Base-by-base conservation (phyloP, 2,797 vertebrate species). In the Pelobates cultripes region DNA sequence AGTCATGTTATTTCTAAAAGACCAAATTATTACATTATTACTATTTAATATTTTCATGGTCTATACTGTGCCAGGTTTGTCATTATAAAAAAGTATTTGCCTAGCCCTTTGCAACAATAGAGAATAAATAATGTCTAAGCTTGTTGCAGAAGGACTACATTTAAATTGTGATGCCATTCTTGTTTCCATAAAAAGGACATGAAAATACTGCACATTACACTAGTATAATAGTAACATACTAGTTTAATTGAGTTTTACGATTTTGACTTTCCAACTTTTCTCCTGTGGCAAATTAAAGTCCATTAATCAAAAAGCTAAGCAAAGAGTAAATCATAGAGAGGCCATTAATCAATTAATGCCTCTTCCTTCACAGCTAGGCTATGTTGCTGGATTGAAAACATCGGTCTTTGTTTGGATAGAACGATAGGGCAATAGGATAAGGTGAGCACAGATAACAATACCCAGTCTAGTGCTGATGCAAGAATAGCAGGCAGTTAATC, bases 271-370 rank as follows among this genome's bases (percentile, higher is more conserved):
- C 64, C 41, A 70, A 68, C 68, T 55, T 75, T 81, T 81, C 45
- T 43, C 41, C 55, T 51, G 43, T 53, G 17, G 10, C 47, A 77
- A 82, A 82, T 76, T 64, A 77, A 73, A 57, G 61, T 15, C 53
- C 80, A 82, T 82, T 82, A 77, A 82, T 82, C 80, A 82, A 71
- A 53, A 71, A 43, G 57, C 74, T 72, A 67, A 47, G 73, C 57
- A 42, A 12, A 47, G 67, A 82, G 57, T 77, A 82, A 82, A 76
- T 77, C 70, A 41, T 68, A 72, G 74, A 44, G 51, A 70, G 75
- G 43, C 57, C 69, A 82, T 82, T 77, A 71, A 82, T 82, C 80
- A 82, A 55, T 28, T 15, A 64, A 61, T 71, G 60, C 55, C 76
- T 82, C 68, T 44, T 72, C 57, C 70, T 47, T 47, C 44, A 70